phyloP scores from a whole-genome alignment of 2,113 vertebrate species.

The Cheirogaleus medius region DNA sequence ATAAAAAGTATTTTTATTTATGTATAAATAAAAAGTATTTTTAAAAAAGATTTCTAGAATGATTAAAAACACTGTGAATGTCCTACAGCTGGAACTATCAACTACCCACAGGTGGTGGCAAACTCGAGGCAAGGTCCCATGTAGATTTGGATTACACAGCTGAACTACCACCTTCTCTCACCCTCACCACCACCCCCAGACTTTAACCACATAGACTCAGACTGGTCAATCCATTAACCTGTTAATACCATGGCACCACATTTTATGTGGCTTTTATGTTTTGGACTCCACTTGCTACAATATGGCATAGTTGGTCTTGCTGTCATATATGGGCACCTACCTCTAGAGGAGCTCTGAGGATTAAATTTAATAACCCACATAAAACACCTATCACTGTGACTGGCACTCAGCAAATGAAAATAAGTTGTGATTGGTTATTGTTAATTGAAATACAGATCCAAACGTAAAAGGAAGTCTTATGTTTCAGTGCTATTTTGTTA shows the following conservation, averaged over 20 bases:
- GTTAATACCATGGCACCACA: neutral
- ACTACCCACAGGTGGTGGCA: neutral
- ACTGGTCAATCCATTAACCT: neutral
- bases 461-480: neutral
- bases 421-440: neutral
- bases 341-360: neutral
- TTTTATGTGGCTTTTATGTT: neutral
- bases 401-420: neutral
- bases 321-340: neutral
- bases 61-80: neutral
- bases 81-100: neutral
- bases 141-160: neutral
- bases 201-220: neutral
- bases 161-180: neutral
- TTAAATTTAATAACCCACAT: neutral
- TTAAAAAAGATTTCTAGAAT: neutral
- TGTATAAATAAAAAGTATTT: neutral
- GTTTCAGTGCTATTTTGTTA: neutral
- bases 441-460: neutral
- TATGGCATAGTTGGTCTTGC: neutral
- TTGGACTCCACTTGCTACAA: neutral
- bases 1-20: neutral
- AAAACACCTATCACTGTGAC: neutral
- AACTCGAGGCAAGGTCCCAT: neutral
- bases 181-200: rapidly evolving